Evolutionary conservation across 2,888 invertebrate species (phyloP).

Genomic region (Nymphalis urticae): DNA sequence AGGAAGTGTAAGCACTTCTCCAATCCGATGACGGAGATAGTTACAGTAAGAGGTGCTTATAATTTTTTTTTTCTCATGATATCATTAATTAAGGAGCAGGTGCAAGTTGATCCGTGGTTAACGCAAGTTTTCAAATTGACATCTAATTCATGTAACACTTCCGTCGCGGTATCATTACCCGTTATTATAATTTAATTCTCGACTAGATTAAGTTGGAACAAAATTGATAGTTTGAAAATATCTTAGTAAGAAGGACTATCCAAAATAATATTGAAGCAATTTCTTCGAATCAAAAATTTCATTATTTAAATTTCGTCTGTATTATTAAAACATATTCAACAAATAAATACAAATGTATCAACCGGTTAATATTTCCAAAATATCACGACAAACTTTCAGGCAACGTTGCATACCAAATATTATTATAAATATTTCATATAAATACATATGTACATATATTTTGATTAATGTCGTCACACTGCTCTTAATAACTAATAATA

Average conservation of each 20-base stretch:
- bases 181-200: constrained; percentile 22
- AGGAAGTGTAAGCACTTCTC: constrained; percentile 6
- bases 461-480: neutral
- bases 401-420: neutral
- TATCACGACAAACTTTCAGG: neutral
- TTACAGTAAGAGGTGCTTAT: constrained; percentile 20
- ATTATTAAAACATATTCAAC: neutral
- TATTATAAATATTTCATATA: neutral
- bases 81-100: constrained; percentile 38
- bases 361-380: neutral
- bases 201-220: constrained; percentile 9
- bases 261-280: too few relatives aligned
- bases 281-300: neutral
- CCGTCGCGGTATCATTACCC: constrained; percentile 28
- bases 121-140: constrained; percentile 19
- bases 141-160: constrained; percentile 30
- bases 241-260: too few relatives aligned
- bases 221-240: neutral
- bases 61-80: constrained; percentile 33
- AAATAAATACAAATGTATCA: neutral
- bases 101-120: constrained; percentile 20
- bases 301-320: neutral
- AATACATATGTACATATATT: neutral
- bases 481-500: neutral
- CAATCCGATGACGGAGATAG: constrained; percentile 21